Evolutionary conservation across 2,797 vertebrate genomes (phyloP), one percentile per base, ranked within the genome.

Genomic region (Emys orbicularis): DNA sequence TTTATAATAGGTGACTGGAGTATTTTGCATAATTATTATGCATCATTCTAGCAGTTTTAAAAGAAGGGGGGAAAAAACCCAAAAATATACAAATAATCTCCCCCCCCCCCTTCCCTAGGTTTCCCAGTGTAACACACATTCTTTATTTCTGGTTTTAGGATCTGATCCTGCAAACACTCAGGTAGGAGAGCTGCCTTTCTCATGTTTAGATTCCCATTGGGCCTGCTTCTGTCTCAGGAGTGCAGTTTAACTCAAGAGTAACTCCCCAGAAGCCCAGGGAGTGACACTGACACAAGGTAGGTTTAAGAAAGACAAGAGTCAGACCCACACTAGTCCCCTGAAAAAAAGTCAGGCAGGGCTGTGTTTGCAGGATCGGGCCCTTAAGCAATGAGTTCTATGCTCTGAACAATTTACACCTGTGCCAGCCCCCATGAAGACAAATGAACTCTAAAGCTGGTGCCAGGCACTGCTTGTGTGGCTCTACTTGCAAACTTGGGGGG

Each of bases 21-120:
- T 92, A 90, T 84, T 88, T 84, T 54, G 29, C 2, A 87, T 91
- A 84, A 29, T 11, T 76, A 54, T 96, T 81, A 89, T 52, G 47
- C 44, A 61, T 61, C 53, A 74, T 56, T 89, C 91, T 79, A 86
- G 8, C 53, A 82, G 80, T 49, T 93, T 89, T 91, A 81, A 92
- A 93, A 91, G 54, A 96, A 4, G 83, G 37, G 37, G 65, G 18
- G 19, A n/a, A n/a, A n/a, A n/a, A n/a, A n/a, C n/a, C 44, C 68
- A 72, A 72, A 72, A 37, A 92, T 90, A 88, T 31, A 79, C 83
- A 93, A 85, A 37, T 92, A 84, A 52, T 47, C 37, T 80, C 21
- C 2, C 2, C 37, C 2, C 2, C 37, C 3, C 7, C 41, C 25
- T 15, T 27, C 37, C 12, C 37, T 27, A 12, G 12, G 37, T 27